Percentiles rank a stretch among this genome's conserved stretches.
Evolutionary conservation across 64 coral and sea anemone species (phyloP).

Genomic region (Catalaphyllia jardinei): DNA sequence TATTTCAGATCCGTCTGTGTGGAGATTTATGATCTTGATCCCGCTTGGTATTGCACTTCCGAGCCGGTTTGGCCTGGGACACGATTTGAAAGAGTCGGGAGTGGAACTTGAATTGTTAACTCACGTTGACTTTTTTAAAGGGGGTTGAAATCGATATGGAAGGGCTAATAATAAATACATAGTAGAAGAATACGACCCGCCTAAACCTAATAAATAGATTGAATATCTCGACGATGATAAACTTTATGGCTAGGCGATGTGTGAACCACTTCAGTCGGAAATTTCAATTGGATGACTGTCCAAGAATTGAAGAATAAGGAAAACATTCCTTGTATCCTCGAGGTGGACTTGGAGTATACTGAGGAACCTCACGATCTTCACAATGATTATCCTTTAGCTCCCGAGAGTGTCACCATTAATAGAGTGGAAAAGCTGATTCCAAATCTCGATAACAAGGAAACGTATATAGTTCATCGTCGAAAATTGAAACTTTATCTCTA

Average conservation of each 20-base stretch:
- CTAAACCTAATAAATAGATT: not conserved
- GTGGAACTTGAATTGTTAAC: too few species aligned
- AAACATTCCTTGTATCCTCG: conserved; percentile 12
- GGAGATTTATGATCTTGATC: not conserved
- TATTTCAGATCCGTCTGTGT: not conserved
- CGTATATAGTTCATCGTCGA: not conserved
- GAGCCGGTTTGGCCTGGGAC: not conserved
- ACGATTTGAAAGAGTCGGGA: too few species aligned
- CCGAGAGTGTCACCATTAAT: not conserved
- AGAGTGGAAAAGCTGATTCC: conserved; percentile 17
- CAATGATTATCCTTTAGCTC: too few species aligned
- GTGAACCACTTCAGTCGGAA: not conserved
- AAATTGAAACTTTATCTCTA: too few species aligned
- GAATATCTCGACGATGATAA: conserved; percentile 12
- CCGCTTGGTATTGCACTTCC: not conserved
- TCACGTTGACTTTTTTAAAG: too few species aligned
- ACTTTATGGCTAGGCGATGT: conserved; percentile 43
- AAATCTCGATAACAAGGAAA: not conserved
- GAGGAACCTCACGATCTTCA: not conserved
- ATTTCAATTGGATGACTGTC: conserved; percentile 39
- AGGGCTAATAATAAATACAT: conserved; percentile 1
- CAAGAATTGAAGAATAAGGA: not conserved
- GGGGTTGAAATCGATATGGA: too few species aligned
- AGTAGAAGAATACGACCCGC: not conserved
- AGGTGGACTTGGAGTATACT: conserved; percentile 36